These are phyloP conservation scores for Thalpophila matura DNA, from an alignment of 2,888 invertebrate species.

Conservation along the genomic window DNA sequence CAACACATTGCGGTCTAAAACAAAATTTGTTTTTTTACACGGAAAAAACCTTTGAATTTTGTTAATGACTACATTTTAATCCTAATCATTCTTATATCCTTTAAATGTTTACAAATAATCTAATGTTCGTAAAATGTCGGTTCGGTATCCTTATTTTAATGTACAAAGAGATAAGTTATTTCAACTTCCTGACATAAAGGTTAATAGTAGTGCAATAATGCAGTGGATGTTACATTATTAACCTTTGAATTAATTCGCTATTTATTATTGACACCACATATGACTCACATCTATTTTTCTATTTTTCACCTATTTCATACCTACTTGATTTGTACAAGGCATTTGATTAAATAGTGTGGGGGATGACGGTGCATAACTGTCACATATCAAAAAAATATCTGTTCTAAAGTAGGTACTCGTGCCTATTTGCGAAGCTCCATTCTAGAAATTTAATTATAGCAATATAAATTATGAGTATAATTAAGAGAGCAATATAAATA, in stretches of 20 bases:
- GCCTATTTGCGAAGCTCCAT: too few species aligned
- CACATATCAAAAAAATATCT: too few species aligned
- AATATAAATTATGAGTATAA: too few species aligned
- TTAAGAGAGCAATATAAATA: too few species aligned
- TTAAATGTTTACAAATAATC: too few species aligned
- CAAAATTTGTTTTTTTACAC: not conserved
- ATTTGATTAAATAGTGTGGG: too few species aligned
- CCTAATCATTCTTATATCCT: not conserved
- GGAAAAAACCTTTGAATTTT: not conserved
- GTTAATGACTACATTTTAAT: too few species aligned
- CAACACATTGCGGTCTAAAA: not conserved
- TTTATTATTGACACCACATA: conserved; percentile 26
- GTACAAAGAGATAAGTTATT: conserved; percentile 8
- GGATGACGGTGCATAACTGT: too few species aligned
- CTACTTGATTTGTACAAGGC: not conserved
- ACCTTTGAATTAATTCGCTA: conserved; percentile 40
- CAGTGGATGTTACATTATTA: conserved; percentile 19
- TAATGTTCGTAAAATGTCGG: not conserved
- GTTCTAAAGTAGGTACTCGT: too few species aligned
- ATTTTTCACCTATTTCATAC: not conserved
- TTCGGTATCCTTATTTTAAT: conserved; percentile 7
- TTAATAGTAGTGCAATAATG: conserved; percentile 20
- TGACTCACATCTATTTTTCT: conserved; percentile 16
- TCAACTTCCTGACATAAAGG: conserved; percentile 47
- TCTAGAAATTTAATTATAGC: too few species aligned